Evolutionary conservation across 2,113 vertebrate genomes (phyloP), one percentile per base, ranked within the genome.

Genomic region (Pelecanus crispus): DNA sequence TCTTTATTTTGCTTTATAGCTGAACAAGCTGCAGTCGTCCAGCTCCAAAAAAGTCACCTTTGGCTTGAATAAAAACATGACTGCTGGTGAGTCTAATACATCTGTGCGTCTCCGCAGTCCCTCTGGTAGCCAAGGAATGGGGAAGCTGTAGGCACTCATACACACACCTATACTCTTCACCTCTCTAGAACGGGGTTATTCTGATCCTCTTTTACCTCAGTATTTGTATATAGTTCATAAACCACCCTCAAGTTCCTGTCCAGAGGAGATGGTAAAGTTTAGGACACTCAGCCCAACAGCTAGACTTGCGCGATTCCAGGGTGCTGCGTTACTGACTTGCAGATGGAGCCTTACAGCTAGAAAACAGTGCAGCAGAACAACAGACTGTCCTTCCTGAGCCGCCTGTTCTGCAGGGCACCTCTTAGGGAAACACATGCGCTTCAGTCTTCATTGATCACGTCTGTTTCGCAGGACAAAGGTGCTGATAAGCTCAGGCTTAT

Each of bases 31-130:
- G 18, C 97, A 98, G 1, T 50, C 68, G 0, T 72, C 98, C 70
- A 97, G 95, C 88, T 97, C 97, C 79, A 99, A 99, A 97, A 99
- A 98, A 89, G 99, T 99, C 78, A 99, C 98, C 0, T 99, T 99
- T 81, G 98, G 98, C 26, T 93, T 99, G 90, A 99, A 97, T 96
- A 99, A 98, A 91, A 99, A 99, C 95, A 98, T 92, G 97, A 99
- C 98, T 6, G 88, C 98, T 50, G 99, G 99, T 99, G 90, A 97
- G 98, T 88, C 29, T 86, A 31, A n/a, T 65, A 1, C 1, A 6
- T 70, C n/a, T 50, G 17, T 58, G 17, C 85, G 38, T 56, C 36
- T 95, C 66, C 66, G 47, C 49, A 17, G 13, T 34, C 17, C 15
- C 16, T 71, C 40, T 47, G 62, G 34, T 47, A 79, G 49, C 55